These are phyloP conservation scores for Manacus vitellinus DNA, from an alignment of 2,113 vertebrate genomes.

Conservation along the genomic window DNA sequence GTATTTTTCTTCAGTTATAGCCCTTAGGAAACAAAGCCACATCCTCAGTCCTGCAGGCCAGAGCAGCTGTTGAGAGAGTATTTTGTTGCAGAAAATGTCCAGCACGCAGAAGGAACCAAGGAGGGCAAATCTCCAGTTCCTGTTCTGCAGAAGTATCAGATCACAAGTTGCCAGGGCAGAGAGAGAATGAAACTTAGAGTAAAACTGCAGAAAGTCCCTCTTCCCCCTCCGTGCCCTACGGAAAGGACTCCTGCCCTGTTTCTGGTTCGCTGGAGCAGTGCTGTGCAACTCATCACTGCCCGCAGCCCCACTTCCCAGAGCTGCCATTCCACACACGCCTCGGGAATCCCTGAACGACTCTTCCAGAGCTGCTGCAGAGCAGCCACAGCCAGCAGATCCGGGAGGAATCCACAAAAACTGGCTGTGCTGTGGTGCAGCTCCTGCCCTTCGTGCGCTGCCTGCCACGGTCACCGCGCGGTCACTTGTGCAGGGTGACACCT, in stretches of 20 bases:
- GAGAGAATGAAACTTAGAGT: not conserved
- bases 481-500: not conserved
- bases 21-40: not conserved
- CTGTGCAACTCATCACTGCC: not conserved
- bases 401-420: not conserved
- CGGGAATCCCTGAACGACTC: not conserved
- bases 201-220: not conserved
- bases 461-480: not conserved
- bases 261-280: not conserved
- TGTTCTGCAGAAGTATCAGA: not conserved
- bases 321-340: not conserved
- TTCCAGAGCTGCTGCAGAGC: not conserved
- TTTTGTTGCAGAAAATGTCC: not conserved
- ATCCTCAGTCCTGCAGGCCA: not conserved
- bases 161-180: not conserved
- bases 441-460: not conserved
- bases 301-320: not conserved
- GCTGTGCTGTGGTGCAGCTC: not conserved
- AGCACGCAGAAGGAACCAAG: not conserved
- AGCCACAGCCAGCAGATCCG: not conserved
- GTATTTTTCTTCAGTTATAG: not conserved
- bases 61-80: not conserved
- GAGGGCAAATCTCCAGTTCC: not conserved
- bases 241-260: not conserved
- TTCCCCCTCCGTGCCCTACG: not conserved